Conservation (phyloP, 2,113 vertebrate species). For the Phrynocephalus versicolor region DNA sequence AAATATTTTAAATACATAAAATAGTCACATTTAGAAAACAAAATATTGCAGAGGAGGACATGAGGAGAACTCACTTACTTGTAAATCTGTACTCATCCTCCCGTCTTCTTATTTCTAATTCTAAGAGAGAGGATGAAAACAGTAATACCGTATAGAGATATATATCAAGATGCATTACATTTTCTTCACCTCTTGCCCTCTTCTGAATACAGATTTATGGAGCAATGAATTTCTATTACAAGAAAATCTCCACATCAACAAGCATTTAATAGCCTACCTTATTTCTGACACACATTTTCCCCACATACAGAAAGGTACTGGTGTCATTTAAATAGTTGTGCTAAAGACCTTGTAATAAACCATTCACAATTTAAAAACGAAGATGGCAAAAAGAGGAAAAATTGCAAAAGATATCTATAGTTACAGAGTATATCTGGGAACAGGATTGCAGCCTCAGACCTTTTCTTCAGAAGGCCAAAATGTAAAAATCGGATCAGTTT, state of each 20-base stretch:
- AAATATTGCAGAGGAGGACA: constrained; percentile 68
- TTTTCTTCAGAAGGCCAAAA: constrained; percentile 2
- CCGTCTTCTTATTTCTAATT: constrained; percentile 98
- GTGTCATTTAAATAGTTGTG: neutral
- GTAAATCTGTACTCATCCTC: constrained; percentile 99
- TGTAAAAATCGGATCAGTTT: neutral
- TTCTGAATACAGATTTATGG: constrained; percentile 60
- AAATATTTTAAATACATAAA: too few species aligned
- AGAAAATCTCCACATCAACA: constrained; percentile 10
- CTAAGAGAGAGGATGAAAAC: constrained; percentile 91
- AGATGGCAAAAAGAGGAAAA: neutral
- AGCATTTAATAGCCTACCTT: constrained; percentile 7
- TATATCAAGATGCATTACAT: constrained; percentile 40
- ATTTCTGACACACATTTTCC: neutral
- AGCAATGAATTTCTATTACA: constrained; percentile 1
- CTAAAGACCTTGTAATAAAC: neutral
- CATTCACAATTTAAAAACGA: neutral
- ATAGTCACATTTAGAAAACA: constrained; percentile 15
- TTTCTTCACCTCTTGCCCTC: constrained; percentile 67
- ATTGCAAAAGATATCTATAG: neutral
- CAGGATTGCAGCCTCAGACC: neutral
- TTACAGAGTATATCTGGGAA: neutral
- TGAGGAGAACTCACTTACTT: constrained; percentile 89
- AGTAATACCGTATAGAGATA: constrained; percentile 72
- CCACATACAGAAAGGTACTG: neutral